Percentiles rank a stretch among this genome's conserved stretches.
These are phyloP conservation scores for Podarcis siculus DNA, from an alignment of 2,797 vertebrate species.

Conservation along the genomic window DNA sequence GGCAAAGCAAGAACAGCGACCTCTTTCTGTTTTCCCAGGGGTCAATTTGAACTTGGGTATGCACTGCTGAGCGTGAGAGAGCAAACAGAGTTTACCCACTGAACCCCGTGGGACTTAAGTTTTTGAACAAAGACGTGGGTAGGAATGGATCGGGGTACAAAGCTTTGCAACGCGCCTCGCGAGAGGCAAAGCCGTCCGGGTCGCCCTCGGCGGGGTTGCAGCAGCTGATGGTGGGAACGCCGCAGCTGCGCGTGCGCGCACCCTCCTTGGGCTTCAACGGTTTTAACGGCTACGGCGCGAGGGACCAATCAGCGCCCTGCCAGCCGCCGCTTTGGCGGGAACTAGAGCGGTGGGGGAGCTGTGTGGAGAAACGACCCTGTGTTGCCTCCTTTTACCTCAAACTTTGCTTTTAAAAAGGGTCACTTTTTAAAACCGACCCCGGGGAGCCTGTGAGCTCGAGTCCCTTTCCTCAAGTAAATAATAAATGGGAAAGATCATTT, in stretches of 20 bases:
- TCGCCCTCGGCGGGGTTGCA: not conserved
- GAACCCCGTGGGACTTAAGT: not conserved
- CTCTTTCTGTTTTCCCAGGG: no score
- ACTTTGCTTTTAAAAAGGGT: no score
- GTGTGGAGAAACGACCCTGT: not conserved
- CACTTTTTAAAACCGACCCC: no score
- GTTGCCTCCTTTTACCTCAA: not conserved
- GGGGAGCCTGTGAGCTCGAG: not conserved
- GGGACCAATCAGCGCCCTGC: not conserved
- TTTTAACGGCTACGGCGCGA: not conserved
- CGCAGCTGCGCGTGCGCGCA: not conserved
- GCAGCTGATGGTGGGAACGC: not conserved
- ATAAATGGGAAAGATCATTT: not conserved
- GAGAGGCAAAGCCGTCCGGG: no score
- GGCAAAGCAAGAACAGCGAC: not conserved
- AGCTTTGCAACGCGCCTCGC: not conserved
- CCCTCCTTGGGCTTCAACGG: not conserved
- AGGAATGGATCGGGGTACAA: no score
- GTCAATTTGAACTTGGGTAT: no score
- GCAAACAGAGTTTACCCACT: not conserved
- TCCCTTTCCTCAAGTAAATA: not conserved
- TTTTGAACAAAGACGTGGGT: not conserved
- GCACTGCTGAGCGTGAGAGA: no score
- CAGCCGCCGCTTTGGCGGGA: not conserved
- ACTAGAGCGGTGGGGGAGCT: not conserved